Evolutionary conservation across 1,140 invertebrate species (phyloP), one percentile per base, ranked within the genome.

Genomic region (Drosophila sp.): DNA sequence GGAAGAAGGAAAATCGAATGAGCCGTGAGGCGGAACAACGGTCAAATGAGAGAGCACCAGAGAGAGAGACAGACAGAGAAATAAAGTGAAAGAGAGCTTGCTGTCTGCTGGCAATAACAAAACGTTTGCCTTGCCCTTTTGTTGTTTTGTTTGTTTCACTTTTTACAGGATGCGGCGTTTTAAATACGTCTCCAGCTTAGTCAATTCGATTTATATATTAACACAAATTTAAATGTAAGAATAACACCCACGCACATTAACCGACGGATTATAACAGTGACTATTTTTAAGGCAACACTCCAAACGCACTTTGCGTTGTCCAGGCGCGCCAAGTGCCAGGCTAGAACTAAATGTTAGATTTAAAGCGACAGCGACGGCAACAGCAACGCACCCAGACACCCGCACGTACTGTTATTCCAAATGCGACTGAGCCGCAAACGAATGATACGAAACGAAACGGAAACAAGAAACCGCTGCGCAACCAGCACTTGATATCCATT

Each of bases 141-240:
- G 25, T 36, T 46, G 45, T 78, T 86, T 64, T 82, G 75, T 87
- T 86, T 87, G 69, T 86, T 78, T 86, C 75, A 76, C 74, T 75
- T 72, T 64, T 72, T 57, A 77, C 71, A 86, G 82, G 82, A 86
- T 86, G 82, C 82, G 82, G 82, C 82, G 41, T 84, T 84, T 84
- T 51, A 58, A 59, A 69, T 36, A 45, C 40, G 45, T 43, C 13
- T 14, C 53, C 18, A 67, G 51, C 32, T 16, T 25, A 32, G 34
- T 16, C 8, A 58, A 16, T 65, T 34, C 43, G n/a, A 51, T 8
- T n/a, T 27, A 62, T 21, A 45, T 16, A 53, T 16, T 45, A 57
- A 40, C 45, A 58, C 25, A 21, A 18, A 14, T 38, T 69, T 13
- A 43, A 32, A 36, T 51, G 29, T 58, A 13, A 5, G 34, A 57